Conservation (phyloP, 1,140 invertebrate species). For the Notospermus geniculatus region DNA sequence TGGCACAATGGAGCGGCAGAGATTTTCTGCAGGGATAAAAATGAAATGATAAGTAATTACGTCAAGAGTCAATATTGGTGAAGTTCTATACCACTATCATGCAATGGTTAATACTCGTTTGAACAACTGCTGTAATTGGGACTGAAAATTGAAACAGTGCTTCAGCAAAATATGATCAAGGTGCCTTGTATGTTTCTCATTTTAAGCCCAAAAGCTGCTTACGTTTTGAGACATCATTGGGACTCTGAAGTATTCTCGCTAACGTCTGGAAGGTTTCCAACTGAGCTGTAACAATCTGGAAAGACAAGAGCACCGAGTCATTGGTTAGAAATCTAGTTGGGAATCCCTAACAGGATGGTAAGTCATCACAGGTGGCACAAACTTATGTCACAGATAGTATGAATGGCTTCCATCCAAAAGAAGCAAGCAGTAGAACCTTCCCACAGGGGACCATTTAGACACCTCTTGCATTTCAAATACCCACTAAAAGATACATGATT, state of each 20-base stretch:
- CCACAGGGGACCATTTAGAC: too few species aligned
- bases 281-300: conserved; percentile 44
- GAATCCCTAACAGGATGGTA: too few species aligned
- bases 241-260: conserved; percentile 37
- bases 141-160: not conserved
- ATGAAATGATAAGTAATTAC: not conserved
- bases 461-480: too few species aligned
- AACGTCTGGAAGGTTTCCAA: conserved; percentile 42
- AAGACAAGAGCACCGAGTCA: conserved; percentile 18
- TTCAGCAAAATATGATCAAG: not conserved
- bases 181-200: not conserved
- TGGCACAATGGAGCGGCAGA: conserved; percentile 83
- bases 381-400: not conserved
- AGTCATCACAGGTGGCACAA: too few species aligned
- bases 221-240: conserved; percentile 33
- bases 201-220: not conserved
- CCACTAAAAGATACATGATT: too few species aligned
- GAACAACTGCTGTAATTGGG: not conserved
- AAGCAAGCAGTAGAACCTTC: too few species aligned
- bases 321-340: too few species aligned
- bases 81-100: not conserved
- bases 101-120: not conserved
- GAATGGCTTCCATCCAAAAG: not conserved
- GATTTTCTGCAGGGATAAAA: conserved; percentile 56
- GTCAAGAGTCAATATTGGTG: not conserved